A percentile compares a stretch with the other conserved stretches of the same genome.
Evolutionary conservation across 1,140 invertebrate species (phyloP).

Genomic region (Lepidotrigona ventralis): DNA sequence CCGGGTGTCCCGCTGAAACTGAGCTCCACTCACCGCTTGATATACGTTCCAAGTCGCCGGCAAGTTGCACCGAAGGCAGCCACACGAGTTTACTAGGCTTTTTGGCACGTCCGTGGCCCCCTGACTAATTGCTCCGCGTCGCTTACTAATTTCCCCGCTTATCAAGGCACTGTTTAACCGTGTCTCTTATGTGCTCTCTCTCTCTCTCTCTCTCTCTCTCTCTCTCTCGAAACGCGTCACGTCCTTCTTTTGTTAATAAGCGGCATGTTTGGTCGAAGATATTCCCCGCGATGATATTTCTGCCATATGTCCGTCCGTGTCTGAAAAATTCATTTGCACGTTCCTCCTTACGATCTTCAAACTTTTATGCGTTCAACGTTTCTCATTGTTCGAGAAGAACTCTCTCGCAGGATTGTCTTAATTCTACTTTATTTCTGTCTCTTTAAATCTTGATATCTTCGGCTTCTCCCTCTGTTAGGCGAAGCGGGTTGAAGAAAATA

Average conservation of each 20-base stretch:
- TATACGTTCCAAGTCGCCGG: constrained; percentile 69
- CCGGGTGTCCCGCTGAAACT: constrained; percentile 66
- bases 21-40: constrained; percentile 58
- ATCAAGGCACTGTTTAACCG: constrained; percentile 62
- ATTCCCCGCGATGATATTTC: background rate
- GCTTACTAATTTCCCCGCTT: constrained; percentile 59
- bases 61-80: constrained; percentile 57
- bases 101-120: constrained; percentile 65
- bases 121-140: constrained; percentile 61
- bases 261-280: background rate
- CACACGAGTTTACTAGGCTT: constrained; percentile 67
- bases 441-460: background rate
- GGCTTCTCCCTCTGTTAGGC: background rate
- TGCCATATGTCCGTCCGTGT: too few relatives aligned
- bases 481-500: too few relatives aligned
- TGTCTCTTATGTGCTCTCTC: constrained; percentile 1
- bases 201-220: constrained; percentile 21
- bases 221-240: background rate
- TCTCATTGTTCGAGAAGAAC: too few relatives aligned
- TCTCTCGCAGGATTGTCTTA: background rate
- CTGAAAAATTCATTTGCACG: too few relatives aligned
- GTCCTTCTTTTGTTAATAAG: constrained; percentile 53
- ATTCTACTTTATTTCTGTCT: background rate
- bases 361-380: too few relatives aligned
- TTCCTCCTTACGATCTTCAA: too few relatives aligned